Evolutionary conservation across 1,140 invertebrate species (phyloP), one percentile per base, ranked within the genome.

Genomic region (Drosophila leontia): DNA sequence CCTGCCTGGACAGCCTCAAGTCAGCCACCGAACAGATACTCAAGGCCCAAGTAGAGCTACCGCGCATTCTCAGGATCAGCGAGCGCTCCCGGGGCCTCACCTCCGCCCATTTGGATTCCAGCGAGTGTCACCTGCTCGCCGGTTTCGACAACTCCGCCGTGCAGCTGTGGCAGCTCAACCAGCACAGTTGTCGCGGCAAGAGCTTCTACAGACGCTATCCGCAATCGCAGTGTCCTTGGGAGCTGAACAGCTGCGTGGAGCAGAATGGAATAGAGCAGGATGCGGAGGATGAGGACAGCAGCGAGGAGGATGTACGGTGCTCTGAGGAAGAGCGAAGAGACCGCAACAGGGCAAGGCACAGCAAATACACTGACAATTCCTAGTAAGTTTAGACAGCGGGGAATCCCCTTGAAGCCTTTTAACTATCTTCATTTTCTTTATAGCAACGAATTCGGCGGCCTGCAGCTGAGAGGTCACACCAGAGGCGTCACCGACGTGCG

Each of bases 401-500:
- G 5, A 17, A 0, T 55, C 1, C 1, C 4, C 2, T 55, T 56
- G 12, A 23, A 26, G 5, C 13, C 13, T 56, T 3, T 9, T 9
- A 11, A 19, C 8, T 47, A 7, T 29, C 9, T 47, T 42, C 6
- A 8, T 17, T 12, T 29, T 26, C 9, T 37, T 9, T 17, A 41
- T 44, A 92, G 91, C 63, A 92, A 92, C 56, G 93, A 94, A 79
- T 93, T 92, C 58, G 93, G 94, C 39, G 95, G 94, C 29, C 79
- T 95, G 64, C 93, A 94, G 61, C 91, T 97, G 39, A 93, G 95
- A 80, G 96, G 96, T 7, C 97, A 97, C 80, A 95, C 94, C 12
- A 95, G 95, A 35, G 94, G 96, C 26, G 94, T 97, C 5, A 96
- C 96, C 83, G 95, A 95, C 75, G 94, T 97, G 39, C 94, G 94